Conservation (phyloP, 2,113 vertebrate species). For the Rhinoptilus africanus region DNA sequence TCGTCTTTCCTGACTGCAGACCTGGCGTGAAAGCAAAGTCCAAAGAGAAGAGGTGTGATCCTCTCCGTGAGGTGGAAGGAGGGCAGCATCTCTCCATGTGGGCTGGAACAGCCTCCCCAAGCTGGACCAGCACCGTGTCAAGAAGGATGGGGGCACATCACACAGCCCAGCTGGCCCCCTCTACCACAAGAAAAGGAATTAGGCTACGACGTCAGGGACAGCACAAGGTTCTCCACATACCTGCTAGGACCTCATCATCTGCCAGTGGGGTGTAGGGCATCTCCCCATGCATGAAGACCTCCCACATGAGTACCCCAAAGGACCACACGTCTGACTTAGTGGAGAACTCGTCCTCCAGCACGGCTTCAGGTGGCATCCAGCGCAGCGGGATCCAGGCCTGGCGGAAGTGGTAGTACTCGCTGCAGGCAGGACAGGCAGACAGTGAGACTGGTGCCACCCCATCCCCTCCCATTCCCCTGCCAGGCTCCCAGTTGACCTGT, state of each 20-base stretch:
- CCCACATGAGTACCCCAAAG: slow-evolving; percentile 97
- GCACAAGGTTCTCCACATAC: slow-evolving; percentile 61
- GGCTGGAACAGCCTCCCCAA: not conserved
- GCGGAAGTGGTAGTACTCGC: slow-evolving; percentile 95
- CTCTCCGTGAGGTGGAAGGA: not conserved
- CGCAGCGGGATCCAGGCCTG: slow-evolving; percentile 95
- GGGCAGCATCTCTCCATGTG: not conserved
- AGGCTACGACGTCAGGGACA: not conserved
- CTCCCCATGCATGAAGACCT: slow-evolving; percentile 92
- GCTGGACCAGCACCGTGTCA: not conserved
- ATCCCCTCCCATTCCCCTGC: not conserved
- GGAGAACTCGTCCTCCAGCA: slow-evolving; percentile 94
- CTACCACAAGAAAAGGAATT: not conserved
- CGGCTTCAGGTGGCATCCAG: slow-evolving; percentile 92
- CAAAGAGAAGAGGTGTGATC: not conserved
- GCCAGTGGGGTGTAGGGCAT: slow-evolving; percentile 84
- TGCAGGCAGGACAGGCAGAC: slow-evolving; percentile 40
- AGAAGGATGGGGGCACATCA: accelerated
- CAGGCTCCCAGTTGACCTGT: slow-evolving; percentile 77
- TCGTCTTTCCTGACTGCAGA: slow-evolving; percentile 84
- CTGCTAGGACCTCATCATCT: slow-evolving; percentile 91
- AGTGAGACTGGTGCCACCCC: not conserved
- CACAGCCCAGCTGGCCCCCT: too few relatives aligned
- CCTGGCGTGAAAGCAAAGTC: slow-evolving; percentile 62
- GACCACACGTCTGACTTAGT: slow-evolving; percentile 96